Evolutionary conservation across 2,797 vertebrate species (phyloP).

Genomic region (Eurystomus glaucurus): DNA sequence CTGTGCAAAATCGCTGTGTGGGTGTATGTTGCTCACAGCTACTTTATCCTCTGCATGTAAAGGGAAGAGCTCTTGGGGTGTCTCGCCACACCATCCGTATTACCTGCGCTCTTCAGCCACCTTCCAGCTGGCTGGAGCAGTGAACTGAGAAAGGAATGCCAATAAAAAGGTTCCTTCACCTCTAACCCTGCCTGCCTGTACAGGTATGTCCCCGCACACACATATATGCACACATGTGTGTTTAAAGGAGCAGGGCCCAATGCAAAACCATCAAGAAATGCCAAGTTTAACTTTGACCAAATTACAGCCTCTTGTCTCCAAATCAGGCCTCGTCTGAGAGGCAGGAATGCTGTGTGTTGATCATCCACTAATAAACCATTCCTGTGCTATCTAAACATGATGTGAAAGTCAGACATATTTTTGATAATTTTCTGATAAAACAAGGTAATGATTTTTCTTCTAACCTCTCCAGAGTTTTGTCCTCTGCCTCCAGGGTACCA

Average conservation of each 20-base stretch:
- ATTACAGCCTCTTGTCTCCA: background rate
- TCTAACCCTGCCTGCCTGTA: background rate
- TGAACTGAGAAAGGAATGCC: background rate
- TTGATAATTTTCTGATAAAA: background rate
- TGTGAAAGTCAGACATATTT: background rate
- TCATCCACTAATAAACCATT: background rate
- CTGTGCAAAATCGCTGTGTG: background rate
- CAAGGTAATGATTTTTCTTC: background rate
- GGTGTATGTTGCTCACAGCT: background rate
- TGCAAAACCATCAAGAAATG: background rate
- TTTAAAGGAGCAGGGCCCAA: background rate
- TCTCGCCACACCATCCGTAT: rapidly evolving
- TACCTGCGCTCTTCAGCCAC: background rate
- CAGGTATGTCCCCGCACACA: background rate
- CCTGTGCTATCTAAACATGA: background rate
- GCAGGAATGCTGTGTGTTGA: background rate
- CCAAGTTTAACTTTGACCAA: background rate
- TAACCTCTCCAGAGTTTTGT: background rate
- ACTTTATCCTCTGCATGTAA: background rate
- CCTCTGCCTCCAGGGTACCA: background rate
- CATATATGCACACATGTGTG: rapidly evolving
- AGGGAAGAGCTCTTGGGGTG: rapidly evolving
- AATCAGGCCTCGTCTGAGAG: background rate
- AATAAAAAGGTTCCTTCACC: background rate
- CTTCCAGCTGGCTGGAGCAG: background rate